Evolutionary conservation across 2,888 invertebrate species (phyloP).

Genomic region (Eupithecia tripunctaria): DNA sequence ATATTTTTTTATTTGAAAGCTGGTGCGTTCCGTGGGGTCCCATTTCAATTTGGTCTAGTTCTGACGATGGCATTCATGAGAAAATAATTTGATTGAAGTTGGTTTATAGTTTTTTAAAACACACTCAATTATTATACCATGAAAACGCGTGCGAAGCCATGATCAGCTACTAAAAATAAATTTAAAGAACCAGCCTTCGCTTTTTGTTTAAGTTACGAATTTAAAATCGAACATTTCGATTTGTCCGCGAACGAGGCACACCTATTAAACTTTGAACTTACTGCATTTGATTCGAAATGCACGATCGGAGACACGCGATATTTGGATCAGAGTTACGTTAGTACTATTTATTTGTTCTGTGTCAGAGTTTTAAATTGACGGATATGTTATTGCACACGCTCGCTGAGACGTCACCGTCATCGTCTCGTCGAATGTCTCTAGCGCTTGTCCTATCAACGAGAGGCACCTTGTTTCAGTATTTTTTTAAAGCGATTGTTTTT

Average conservation of each 20-base stretch:
- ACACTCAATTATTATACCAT: neutral
- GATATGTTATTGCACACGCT: neutral
- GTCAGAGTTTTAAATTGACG: neutral
- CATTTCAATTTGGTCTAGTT: too few relatives aligned
- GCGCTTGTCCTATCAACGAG: neutral
- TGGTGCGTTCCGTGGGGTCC: too few relatives aligned
- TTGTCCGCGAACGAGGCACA: conserved; percentile 16
- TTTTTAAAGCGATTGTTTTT: too few relatives aligned
- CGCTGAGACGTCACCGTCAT: too few relatives aligned
- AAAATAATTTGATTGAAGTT: too few relatives aligned
- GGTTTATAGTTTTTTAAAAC: too few relatives aligned
- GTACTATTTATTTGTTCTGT: too few relatives aligned
- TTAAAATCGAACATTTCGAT: neutral
- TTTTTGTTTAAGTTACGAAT: neutral
- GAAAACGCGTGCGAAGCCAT: neutral
- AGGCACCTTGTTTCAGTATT: neutral
- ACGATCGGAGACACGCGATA: conserved; percentile 32
- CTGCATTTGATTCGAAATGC: conserved; percentile 27
- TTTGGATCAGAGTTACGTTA: conserved; percentile 10
- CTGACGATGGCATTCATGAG: too few relatives aligned
- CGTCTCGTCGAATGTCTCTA: neutral
- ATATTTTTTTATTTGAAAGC: too few relatives aligned
- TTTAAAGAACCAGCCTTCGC: neutral
- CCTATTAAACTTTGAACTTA: conserved; percentile 28
- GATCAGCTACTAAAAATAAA: neutral